phyloP scores from a whole-genome alignment of 2,888 invertebrate species.

The Trilocha varians region DNA sequence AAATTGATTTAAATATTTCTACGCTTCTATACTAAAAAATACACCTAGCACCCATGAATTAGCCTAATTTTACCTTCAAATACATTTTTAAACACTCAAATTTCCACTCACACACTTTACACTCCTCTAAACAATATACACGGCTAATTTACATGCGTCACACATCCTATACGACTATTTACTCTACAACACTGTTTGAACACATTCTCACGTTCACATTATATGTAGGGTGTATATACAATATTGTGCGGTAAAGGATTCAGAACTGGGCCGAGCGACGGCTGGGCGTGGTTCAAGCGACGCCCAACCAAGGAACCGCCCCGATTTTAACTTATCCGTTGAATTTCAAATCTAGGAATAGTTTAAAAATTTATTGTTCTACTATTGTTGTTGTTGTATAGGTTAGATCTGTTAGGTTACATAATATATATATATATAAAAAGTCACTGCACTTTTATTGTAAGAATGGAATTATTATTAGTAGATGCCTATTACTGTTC shows the following conservation, averaged over 20 bases:
- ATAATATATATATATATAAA: too few species aligned
- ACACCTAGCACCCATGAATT: too few species aligned
- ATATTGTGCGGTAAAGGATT: constrained; percentile 5
- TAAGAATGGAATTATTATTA: too few species aligned
- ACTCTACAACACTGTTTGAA: constrained; percentile 15
- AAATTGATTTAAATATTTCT: too few species aligned
- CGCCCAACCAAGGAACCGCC: constrained; percentile 59
- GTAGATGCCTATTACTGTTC: too few species aligned
- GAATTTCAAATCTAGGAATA: constrained; percentile 18
- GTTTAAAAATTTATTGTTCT: not conserved
- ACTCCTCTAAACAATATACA: too few species aligned
- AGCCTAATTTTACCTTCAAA: too few species aligned
- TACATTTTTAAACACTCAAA: too few species aligned
- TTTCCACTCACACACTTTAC: too few species aligned
- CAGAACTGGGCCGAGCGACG: constrained; percentile 16
- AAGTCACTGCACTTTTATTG: too few species aligned
- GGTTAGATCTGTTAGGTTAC: too few species aligned
- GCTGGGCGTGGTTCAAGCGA: constrained; percentile 50
- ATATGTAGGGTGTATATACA: constrained; percentile 4
- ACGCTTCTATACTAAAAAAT: too few species aligned
- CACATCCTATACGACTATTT: constrained; percentile 15
- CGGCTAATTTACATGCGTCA: not conserved
- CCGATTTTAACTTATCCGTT: constrained; percentile 17
- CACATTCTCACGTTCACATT: constrained; percentile 8
- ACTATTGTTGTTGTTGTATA: not conserved